Percentiles rank a stretch among this genome's conserved stretches.
Conservation (phyloP, 2,888 invertebrate genomes). For the Xanthorhoe spadicearia region DNA sequence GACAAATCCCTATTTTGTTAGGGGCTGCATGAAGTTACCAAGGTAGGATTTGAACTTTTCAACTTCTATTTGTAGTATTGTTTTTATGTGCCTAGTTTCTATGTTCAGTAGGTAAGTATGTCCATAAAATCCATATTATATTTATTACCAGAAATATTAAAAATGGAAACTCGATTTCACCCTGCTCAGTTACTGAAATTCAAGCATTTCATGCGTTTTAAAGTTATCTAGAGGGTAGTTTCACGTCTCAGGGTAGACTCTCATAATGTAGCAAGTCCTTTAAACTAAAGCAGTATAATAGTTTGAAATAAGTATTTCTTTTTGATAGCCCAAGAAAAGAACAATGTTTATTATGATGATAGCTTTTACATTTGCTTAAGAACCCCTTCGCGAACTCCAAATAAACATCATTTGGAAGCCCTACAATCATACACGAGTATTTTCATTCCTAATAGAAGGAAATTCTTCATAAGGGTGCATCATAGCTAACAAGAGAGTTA, state of each 20-base stretch:
- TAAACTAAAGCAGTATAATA: too few relatives aligned
- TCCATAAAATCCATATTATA: too few relatives aligned
- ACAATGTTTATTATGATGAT: slow-evolving; percentile 12
- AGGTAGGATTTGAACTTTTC: slow-evolving; percentile 20
- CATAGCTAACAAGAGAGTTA: slow-evolving; percentile 1
- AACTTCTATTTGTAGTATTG: background rate
- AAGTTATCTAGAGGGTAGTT: too few relatives aligned
- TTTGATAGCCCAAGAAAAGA: background rate
- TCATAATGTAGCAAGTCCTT: too few relatives aligned
- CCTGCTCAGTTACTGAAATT: too few relatives aligned
- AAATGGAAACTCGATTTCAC: too few relatives aligned
- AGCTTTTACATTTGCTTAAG: background rate
- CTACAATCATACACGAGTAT: slow-evolving; percentile 47
- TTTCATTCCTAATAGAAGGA: slow-evolving; percentile 48
- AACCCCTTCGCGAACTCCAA: slow-evolving; percentile 35
- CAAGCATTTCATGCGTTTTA: too few relatives aligned
- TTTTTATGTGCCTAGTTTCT: background rate
- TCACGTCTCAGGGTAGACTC: too few relatives aligned
- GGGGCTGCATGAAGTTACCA: slow-evolving; percentile 48
- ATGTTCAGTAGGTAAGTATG: too few relatives aligned
- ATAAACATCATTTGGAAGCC: slow-evolving; percentile 33
- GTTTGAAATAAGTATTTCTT: too few relatives aligned
- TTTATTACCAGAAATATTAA: too few relatives aligned
- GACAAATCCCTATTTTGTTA: slow-evolving; percentile 71
- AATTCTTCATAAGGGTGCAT: slow-evolving; percentile 44